Base-by-base conservation (phyloP, 2,113 vertebrate species). In the Zosterops lateralis region DNA sequence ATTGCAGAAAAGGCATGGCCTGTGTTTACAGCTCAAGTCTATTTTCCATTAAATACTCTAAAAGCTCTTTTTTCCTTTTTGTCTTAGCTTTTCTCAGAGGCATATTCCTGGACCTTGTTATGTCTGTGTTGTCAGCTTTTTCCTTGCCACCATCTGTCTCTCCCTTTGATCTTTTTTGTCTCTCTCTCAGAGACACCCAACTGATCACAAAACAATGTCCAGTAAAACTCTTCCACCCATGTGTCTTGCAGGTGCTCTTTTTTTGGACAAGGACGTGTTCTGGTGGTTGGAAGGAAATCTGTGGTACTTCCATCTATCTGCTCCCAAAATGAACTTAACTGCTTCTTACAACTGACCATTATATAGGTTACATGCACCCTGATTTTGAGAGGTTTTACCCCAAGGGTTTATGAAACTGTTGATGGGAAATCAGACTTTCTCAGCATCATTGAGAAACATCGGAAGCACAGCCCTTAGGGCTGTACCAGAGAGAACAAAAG, bases 141-240 rank as follows among this genome's bases (percentile, higher is more conserved):
- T 80, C 64, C 72, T 82, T 93, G 64, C 18, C 64, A 80, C 67
- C 93, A 94, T 93, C 95, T 96, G 95, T 82, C 47, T 95, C 51
- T 78, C 84, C 85, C 44, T 96, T 95, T 96, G 90, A 96, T 96
- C 85, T 94, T 78, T 96, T 85, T 85, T 82, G 22, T 89, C 17
- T 78, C n/a, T 78, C 38, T 91, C 51, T 80, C 54, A 58, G 21
- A 88, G 90, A 83, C 82, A 88, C 64, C 95, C 96, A 87, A 56
- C 92, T 51, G 92, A 77, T 86, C 85, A 70, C 78, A 92, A 91
- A 90, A 95, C 90, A 95, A 90, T 83, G 75, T 53, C 56, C 75
- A 86, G 51, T 70, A 79, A 80, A 93, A 54, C 38, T 20, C 47
- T 91, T 85, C 42, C 71, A 88, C 54, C 67, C 95, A 94, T 90